Conservation (phyloP, 2,113 vertebrate species). For the Megaceryle torquata region DNA sequence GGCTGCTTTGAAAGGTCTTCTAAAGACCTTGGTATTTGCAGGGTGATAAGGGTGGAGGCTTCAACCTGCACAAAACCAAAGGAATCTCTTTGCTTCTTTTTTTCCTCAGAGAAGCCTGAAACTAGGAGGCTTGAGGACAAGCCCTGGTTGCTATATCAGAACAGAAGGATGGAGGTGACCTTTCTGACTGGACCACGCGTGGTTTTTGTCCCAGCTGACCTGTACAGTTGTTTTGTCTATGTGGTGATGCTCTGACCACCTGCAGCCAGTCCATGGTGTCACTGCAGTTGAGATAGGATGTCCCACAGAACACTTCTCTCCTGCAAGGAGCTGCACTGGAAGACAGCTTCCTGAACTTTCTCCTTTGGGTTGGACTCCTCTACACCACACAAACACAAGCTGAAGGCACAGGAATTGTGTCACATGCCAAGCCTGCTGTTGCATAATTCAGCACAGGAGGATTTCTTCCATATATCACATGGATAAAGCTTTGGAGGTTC, state of each 20-base stretch:
- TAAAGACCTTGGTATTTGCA: not conserved
- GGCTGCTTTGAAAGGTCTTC: not conserved
- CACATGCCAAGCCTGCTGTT: not conserved
- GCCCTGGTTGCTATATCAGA: not conserved
- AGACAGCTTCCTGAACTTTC: not conserved
- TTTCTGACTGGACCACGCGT: not conserved
- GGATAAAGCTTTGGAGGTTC: not conserved
- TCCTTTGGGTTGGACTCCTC: not conserved
- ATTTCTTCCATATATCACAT: not conserved
- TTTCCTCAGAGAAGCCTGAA: not conserved
- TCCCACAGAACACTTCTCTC: not conserved
- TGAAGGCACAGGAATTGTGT: fast-evolving
- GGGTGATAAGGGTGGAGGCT: not conserved
- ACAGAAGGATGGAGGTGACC: not conserved
- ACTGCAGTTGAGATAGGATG: not conserved
- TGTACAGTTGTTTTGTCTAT: not conserved
- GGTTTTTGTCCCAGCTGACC: not conserved
- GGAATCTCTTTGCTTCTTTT: not conserved
- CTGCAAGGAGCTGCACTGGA: not conserved
- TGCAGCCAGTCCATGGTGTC: not conserved
- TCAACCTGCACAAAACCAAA: not conserved
- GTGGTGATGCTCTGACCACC: not conserved
- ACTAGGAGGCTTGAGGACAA: not conserved
- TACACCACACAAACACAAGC: not conserved
- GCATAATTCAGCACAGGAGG: not conserved